These are phyloP conservation scores for Cavia aperea DNA, from an alignment of 2,113 vertebrate genomes.

Conservation along the genomic window DNA sequence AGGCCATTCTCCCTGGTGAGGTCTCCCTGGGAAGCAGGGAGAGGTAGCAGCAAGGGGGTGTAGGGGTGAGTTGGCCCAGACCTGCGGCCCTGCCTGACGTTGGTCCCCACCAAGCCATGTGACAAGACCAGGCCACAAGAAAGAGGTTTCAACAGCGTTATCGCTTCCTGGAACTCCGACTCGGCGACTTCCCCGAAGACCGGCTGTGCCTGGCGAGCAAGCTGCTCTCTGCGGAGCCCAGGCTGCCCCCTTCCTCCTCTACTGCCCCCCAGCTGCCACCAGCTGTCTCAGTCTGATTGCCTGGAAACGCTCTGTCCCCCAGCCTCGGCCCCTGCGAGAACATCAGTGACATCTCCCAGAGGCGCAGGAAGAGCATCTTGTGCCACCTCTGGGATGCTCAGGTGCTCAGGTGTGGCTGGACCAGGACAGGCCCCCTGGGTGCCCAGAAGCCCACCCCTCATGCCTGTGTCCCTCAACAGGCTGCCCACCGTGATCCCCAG, in stretches of 20 bases:
- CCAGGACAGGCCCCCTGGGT: background rate
- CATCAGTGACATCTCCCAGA: slow-evolving; percentile 23
- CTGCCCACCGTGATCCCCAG: background rate
- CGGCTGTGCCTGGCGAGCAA: slow-evolving; percentile 70
- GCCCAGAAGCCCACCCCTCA: slow-evolving; percentile 57
- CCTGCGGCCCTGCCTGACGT: slow-evolving; percentile 70
- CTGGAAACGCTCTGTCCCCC: slow-evolving; percentile 66
- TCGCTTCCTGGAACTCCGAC: slow-evolving; percentile 85
- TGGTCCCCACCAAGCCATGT: slow-evolving; percentile 68
- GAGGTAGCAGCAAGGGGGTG: background rate
- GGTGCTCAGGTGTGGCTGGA: slow-evolving; percentile 6
- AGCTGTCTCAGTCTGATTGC: slow-evolving; percentile 70
- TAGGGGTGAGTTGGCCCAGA: slow-evolving; percentile 51
- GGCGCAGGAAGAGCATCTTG: background rate
- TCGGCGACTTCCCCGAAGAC: slow-evolving; percentile 81
- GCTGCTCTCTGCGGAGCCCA: slow-evolving; percentile 64
- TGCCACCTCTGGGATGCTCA: background rate
- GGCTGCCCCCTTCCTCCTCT: slow-evolving; percentile 62
- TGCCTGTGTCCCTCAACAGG: slow-evolving; percentile 32
- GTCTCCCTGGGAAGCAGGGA: slow-evolving; percentile 62
- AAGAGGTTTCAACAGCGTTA: slow-evolving; percentile 80
- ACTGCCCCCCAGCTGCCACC: slow-evolving; percentile 57
- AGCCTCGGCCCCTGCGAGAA: background rate
- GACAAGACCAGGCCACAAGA: slow-evolving; percentile 82
- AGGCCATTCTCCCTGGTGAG: background rate